Base-by-base conservation (phyloP, 1,140 invertebrate species). In the Ceratosolen solmsi region DNA sequence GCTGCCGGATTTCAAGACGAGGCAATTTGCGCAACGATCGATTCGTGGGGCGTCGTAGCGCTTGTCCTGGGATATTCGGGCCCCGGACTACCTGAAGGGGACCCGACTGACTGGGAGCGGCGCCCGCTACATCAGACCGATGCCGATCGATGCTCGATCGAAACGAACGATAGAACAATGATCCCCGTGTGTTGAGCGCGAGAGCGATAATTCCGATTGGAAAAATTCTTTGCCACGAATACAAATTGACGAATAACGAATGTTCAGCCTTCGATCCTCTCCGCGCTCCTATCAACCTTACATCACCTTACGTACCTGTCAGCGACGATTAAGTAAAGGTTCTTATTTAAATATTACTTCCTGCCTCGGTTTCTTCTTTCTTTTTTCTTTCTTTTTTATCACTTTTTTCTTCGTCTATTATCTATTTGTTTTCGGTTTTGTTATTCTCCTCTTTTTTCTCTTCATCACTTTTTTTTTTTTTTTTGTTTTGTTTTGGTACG, bases 71-170 rank as follows among this genome's bases (percentile, higher is more conserved):
- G n/a, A n/a, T n/a, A n/a, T n/a, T n/a, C n/a, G n/a, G n/a, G n/a
- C n/a, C n/a, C n/a, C n/a, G n/a, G n/a, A n/a, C n/a, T n/a, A n/a
- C n/a, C n/a, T n/a, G n/a, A n/a, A n/a, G n/a, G n/a, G n/a, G n/a
- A n/a, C n/a, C n/a, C n/a, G n/a, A n/a, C n/a, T n/a, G n/a, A n/a
- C n/a, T n/a, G n/a, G n/a, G n/a, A n/a, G n/a, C 41, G 11, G 33
- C 25, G 25, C 5, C 20, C 13, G 2, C 13, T 36, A 0, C 41
- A 72, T 74, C 60, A 72, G 46, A 38, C 60, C 17, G 25, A 11
- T 7, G 36, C 36, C 70, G 38, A 73, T 80, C 65, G n/a, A 36
- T 25, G 30, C 27, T 46, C 65, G 60, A 79, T 80, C 49, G 46
- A 72, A 56, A 51, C 51, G 56, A 51, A 22, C 1, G 25, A 22